Conservation (phyloP, 2,888 invertebrate genomes). For the Mactromeris polynyma region DNA sequence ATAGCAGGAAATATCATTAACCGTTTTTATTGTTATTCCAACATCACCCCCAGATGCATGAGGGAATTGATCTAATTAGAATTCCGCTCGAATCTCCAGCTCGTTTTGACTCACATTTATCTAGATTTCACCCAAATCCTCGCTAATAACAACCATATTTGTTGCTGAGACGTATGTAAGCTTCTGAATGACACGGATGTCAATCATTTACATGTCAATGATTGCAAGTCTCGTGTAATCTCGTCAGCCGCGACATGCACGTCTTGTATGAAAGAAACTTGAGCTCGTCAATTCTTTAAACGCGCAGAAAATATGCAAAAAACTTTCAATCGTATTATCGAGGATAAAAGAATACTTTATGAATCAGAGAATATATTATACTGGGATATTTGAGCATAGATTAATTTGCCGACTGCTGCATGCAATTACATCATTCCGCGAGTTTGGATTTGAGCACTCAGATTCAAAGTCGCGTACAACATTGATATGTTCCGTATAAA, state of each 20-base stretch:
- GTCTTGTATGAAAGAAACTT: background rate
- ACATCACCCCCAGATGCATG: background rate
- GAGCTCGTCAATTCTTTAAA: background rate
- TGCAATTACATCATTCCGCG: background rate
- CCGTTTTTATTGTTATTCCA: slow-evolving; percentile 5
- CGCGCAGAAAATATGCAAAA: slow-evolving; percentile 5
- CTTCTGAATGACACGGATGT: slow-evolving; percentile 2
- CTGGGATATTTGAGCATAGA: background rate
- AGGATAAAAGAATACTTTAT: background rate
- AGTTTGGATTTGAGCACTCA: background rate
- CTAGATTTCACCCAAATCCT: slow-evolving; percentile 49
- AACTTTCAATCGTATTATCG: background rate
- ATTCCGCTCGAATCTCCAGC: background rate
- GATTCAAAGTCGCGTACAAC: too few relatives aligned
- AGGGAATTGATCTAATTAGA: slow-evolving; percentile 15
- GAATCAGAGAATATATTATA: background rate
- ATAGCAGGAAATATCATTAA: slow-evolving; percentile 6
- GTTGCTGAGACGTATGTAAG: slow-evolving; percentile 18
- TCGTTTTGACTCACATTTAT: slow-evolving; percentile 44
- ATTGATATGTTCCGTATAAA: too few relatives aligned
- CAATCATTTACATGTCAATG: slow-evolving; percentile 14
- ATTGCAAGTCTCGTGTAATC: slow-evolving; percentile 1
- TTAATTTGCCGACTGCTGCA: background rate
- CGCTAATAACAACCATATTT: slow-evolving; percentile 20
- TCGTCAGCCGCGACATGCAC: background rate